Evolutionary conservation across 2,113 vertebrate genomes (phyloP), one percentile per base, ranked within the genome.

Genomic region (Lophochroa leadbeateri): DNA sequence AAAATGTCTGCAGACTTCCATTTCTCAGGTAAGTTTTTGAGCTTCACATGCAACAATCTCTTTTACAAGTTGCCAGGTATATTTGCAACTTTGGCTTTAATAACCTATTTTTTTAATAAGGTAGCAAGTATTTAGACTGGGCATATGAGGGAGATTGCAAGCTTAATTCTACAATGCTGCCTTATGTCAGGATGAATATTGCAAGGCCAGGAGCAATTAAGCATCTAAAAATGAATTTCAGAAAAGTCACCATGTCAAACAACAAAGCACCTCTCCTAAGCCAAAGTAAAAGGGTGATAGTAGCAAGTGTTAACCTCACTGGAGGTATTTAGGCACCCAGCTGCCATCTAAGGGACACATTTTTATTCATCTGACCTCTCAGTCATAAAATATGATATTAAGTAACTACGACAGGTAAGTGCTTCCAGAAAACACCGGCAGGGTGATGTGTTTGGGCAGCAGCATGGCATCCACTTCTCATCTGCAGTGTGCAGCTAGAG

Each of bases 11-110:
- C 84, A 72, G 46, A 71, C 57, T 89, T 91, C 69, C 21, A 46
- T 72, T 92, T 96, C 92, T 94, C 96, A 96, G 94, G 88, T 96
- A 96, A 94, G 86, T 85, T 82, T 86, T 71, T 88, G 52, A 79
- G 39, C 75, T 88, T 86, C 64, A 52, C 5, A 6, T 49, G 31
- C 11, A 58, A 23, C 29, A 9, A 10, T 24, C 37, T 90, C 13
- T 49, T 88, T 75, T 49, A 94, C 80, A 37, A 72, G 21, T 84
- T 92, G 33, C 15, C 60, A 81, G 60, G 37, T 90, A 25, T 41
- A 88, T 88, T 86, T 93, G 47, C 39, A 88, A 29, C 33, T 60
- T 8, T 65, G 41, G 10, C 41, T 92, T 77, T 70, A 64, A 47
- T 88, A 89, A 41, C 49, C 10, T 43, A 5, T 74, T 33, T 72